Percentiles rank a stretch among this genome's conserved stretches.
These are phyloP conservation scores for Phalacrocorax carbo DNA, from an alignment of 2,113 vertebrate species.

Conservation along the genomic window DNA sequence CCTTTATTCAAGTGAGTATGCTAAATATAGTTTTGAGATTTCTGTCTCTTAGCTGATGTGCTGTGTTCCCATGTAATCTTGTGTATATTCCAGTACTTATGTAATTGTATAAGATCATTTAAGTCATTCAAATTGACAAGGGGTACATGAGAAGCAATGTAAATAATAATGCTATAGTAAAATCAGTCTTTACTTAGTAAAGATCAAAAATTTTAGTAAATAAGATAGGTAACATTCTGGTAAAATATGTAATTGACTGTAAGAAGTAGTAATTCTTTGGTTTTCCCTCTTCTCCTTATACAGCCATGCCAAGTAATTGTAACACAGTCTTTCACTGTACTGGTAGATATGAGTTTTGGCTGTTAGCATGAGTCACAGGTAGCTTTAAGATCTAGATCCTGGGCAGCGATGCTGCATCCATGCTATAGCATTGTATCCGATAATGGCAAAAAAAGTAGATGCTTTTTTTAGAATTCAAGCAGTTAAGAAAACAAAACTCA, in stretches of 20 bases:
- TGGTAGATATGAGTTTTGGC: background rate
- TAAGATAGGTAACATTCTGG: background rate
- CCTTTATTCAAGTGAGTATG: conserved; percentile 88
- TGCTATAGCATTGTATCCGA: background rate
- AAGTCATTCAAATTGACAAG: background rate
- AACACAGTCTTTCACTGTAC: background rate
- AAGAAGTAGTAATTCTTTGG: background rate
- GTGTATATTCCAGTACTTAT: background rate
- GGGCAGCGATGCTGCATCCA: fast-evolving
- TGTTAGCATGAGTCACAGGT: background rate
- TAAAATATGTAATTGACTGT: background rate
- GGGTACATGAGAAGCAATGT: background rate
- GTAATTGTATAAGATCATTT: background rate
- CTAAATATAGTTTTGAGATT: conserved; percentile 1
- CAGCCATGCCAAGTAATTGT: background rate
- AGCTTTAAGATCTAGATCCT: background rate
- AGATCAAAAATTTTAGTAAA: background rate
- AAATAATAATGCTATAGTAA: background rate
- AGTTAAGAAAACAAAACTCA: background rate
- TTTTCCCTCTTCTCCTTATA: background rate
- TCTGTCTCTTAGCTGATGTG: background rate
- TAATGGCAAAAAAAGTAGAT: background rate
- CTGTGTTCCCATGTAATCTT: background rate
- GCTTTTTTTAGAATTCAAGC: background rate
- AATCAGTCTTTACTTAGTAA: background rate